Base-by-base conservation (phyloP, 2,888 invertebrate genomes). In the Tryphoninae sp. region DNA sequence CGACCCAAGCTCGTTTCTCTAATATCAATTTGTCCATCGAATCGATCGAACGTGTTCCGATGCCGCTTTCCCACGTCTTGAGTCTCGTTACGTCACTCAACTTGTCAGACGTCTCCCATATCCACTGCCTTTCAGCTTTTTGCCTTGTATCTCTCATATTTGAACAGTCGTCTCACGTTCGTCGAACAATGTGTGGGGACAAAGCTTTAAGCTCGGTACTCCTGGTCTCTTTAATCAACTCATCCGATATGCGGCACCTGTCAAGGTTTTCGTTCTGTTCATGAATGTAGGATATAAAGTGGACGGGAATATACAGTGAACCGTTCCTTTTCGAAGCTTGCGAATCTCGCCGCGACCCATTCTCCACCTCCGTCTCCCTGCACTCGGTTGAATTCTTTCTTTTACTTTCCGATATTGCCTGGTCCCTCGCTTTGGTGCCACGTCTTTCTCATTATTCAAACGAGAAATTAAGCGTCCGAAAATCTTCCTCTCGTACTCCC, bases 401-500 rank as follows among this genome's bases (percentile, higher is more conserved):
- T 59, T 59, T 45, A 45, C 61, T 55, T 68, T 65, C 33, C n/a
- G 59, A 71, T 22, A 9, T 61, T 68, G 16, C 61, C 59, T 9
- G 33, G 42, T 62, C n/a, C 23, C 33, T 49, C 19, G 59, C 26
- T 42, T 58, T 77, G 62, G 23, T 64, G 26, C 33, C 81, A 78
- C 78, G 68, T 67, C 82, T 42, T 77, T 83, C 84, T 81, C 84
- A 84, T 88, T 87, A 87, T 87, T 87, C 86, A 86, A 88, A 87
- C 81, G 83, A 85, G 81, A 87, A 87, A 87, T 87, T 85, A 87
- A 86, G 77, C 81, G 33, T 19, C 71, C 42, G 69, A 23, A 53
- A 78, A 75, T 81, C 58, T 53, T 53, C 51, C 78, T 73, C 77
- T 71, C 67, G 51, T 61, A 67, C 77, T 26, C 58, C 62, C 55